Percentiles rank a stretch among this genome's conserved stretches.
Evolutionary conservation across 2,797 vertebrate species (phyloP).

Genomic region (Lutjanus argentimaculatus): DNA sequence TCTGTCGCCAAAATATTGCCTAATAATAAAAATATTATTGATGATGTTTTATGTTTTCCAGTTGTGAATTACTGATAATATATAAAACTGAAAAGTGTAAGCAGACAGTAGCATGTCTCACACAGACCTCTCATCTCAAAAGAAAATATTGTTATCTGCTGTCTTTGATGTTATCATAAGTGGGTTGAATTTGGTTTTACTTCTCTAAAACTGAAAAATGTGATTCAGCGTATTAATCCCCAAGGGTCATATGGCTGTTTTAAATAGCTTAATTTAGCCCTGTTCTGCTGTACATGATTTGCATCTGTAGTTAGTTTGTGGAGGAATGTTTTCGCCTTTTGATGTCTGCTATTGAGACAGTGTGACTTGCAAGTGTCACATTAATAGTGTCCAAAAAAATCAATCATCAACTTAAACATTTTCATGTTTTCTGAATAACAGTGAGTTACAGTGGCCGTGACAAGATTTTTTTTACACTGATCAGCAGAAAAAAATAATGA

Average conservation of each 20-base stretch:
- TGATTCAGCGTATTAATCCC: constrained; percentile 17
- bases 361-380: neutral
- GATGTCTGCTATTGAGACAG: neutral
- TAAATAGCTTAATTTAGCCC: constrained; percentile 29
- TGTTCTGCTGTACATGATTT: constrained; percentile 35
- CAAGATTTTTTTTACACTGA: neutral
- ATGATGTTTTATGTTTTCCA: neutral
- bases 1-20: neutral
- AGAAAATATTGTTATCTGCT: neutral
- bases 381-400: neutral
- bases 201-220: constrained; percentile 32
- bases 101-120: neutral
- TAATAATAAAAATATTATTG: neutral
- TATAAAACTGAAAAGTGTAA: neutral
- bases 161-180: neutral
- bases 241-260: constrained; percentile 19
- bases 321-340: neutral
- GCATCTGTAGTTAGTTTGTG: neutral
- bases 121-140: neutral
- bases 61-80: neutral
- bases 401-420: neutral
- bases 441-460: neutral
- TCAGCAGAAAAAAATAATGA: neutral
- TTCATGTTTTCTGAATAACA: neutral
- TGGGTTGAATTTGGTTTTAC: constrained; percentile 27